Evolutionary conservation across 1,140 invertebrate species (phyloP).

Genomic region (Stenopsyche tienmushanensis): DNA sequence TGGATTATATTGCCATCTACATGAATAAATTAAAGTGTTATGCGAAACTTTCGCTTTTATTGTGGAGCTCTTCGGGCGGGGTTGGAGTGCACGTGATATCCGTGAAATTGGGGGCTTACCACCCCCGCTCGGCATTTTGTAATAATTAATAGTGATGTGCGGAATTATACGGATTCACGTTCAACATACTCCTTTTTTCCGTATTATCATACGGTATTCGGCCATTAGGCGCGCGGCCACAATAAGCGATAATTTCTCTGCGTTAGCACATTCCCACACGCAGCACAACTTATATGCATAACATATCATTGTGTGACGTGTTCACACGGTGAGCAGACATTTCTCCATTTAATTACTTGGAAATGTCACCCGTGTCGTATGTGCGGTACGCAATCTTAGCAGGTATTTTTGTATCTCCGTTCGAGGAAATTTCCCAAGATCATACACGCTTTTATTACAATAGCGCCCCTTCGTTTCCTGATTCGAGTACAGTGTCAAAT

Average conservation of each 20-base stretch:
- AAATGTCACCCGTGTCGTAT: no score
- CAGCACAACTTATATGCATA: no score
- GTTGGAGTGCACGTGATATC: background rate
- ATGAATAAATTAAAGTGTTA: conserved; percentile 15
- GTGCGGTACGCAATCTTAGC: no score
- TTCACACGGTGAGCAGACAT: background rate
- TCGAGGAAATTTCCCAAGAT: no score
- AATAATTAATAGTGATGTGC: no score
- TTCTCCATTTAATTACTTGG: background rate
- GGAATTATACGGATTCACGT: background rate
- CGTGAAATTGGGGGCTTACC: no score
- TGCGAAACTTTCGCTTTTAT: conserved; percentile 13
- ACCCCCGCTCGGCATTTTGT: no score
- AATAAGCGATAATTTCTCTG: background rate
- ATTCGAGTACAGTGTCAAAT: no score
- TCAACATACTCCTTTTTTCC: background rate
- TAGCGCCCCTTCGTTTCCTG: no score
- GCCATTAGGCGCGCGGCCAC: background rate
- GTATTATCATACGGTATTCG: background rate
- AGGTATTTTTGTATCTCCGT: no score
- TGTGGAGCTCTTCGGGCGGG: background rate
- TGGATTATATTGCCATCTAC: conserved; percentile 4
- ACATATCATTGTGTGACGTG: background rate
- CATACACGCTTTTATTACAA: no score
- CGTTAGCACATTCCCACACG: background rate